These are phyloP conservation scores for Theretra japonica DNA, from an alignment of 2,888 invertebrate genomes.

Conservation along the genomic window DNA sequence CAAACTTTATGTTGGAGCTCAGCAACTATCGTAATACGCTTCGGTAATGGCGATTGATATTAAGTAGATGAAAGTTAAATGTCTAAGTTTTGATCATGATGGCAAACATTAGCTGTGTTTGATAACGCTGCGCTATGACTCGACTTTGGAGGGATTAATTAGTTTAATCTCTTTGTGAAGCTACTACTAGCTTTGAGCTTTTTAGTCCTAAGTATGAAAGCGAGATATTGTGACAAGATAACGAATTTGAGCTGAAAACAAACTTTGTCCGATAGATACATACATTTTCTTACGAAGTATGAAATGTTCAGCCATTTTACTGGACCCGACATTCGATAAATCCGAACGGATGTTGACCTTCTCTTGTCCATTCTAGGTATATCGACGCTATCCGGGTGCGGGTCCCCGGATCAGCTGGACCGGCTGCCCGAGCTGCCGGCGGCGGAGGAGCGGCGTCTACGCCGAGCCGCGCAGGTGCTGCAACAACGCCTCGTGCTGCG, in stretches of 20 bases:
- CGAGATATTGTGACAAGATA: too few relatives aligned
- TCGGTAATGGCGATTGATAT: not conserved
- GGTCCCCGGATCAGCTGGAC: slow-evolving; percentile 89
- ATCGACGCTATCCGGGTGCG: slow-evolving; percentile 92
- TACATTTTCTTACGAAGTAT: too few relatives aligned
- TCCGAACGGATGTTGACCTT: too few relatives aligned
- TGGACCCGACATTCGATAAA: too few relatives aligned
- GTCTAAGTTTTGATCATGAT: not conserved
- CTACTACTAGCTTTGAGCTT: too few relatives aligned
- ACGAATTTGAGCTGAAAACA: too few relatives aligned
- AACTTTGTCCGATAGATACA: too few relatives aligned
- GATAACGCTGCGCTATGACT: too few relatives aligned
- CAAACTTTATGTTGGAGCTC: slow-evolving; percentile 3
- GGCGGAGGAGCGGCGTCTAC: slow-evolving; percentile 92
- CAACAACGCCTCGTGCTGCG: slow-evolving; percentile 93
- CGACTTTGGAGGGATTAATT: too few relatives aligned
- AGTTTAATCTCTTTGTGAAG: too few relatives aligned
- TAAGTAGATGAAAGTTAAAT: not conserved
- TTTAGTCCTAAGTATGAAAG: too few relatives aligned
- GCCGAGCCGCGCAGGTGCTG: slow-evolving; percentile 91
- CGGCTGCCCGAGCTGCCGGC: slow-evolving; percentile 91
- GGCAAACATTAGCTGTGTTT: not conserved
- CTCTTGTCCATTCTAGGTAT: slow-evolving; percentile 85
- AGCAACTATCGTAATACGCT: not conserved
- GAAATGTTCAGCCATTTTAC: too few relatives aligned